Conservation (phyloP, 2,113 vertebrate species). For the Eulemur macaco region DNA sequence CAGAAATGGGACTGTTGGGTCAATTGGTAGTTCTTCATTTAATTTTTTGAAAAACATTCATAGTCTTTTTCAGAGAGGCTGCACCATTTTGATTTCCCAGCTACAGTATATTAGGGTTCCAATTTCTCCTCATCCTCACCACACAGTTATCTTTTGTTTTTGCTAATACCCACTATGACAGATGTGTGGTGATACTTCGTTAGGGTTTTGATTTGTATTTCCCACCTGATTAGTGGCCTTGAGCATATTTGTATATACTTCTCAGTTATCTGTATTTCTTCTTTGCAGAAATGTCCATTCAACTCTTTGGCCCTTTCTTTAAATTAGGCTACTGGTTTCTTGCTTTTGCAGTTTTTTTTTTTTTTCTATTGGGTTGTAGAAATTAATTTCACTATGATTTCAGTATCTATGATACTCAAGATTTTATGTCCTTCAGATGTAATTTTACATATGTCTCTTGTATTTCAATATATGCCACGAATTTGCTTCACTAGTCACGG, state of each 20-base stretch:
- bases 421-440: neutral
- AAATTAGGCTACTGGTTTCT: neutral
- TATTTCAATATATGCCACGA: neutral
- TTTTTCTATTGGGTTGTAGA: neutral
- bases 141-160: no score
- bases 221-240: neutral
- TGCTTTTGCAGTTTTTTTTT: neutral
- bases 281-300: neutral
- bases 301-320: neutral
- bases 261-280: neutral
- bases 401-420: neutral
- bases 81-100: no score
- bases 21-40: no score
- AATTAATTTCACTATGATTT: neutral
- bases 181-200: neutral
- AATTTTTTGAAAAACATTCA: no score
- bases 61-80: no score
- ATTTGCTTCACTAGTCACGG: neutral
- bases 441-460: neutral
- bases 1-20: no score
- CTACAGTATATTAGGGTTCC: no score
- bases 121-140: no score
- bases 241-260: neutral
- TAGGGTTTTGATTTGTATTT: neutral
- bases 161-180: no score